These are phyloP conservation scores for Ichneumon xanthorius DNA, from an alignment of 2,888 invertebrate genomes.

Conservation along the genomic window DNA sequence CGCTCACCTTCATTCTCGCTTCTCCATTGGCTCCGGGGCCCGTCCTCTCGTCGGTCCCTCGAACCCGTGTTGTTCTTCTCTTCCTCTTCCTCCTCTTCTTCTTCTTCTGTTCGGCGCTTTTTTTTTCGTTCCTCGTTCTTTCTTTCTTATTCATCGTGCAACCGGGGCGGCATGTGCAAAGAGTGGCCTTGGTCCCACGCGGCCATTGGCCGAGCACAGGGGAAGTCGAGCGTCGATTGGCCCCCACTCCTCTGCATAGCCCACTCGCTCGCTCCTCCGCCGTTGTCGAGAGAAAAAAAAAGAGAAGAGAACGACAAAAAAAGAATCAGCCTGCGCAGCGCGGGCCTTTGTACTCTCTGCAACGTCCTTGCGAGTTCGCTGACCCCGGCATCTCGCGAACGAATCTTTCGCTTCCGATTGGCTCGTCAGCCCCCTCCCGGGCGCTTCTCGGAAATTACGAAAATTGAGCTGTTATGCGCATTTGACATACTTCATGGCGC, in stretches of 20 bases:
- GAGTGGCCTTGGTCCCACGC: slow-evolving; percentile 82
- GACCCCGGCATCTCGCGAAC: slow-evolving; percentile 74
- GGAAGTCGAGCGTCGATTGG: slow-evolving; percentile 75
- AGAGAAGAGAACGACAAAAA: slow-evolving; percentile 33
- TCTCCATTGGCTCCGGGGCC: slow-evolving; percentile 56
- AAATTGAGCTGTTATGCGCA: slow-evolving; percentile 62
- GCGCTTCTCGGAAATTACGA: slow-evolving; percentile 59
- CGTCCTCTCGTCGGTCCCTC: slow-evolving; percentile 45
- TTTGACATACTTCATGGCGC: slow-evolving; percentile 60
- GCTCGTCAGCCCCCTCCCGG: slow-evolving; percentile 63
- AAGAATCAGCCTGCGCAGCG: slow-evolving; percentile 61
- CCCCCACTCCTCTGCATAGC: slow-evolving; percentile 49
- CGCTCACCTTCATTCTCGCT: slow-evolving; percentile 43
- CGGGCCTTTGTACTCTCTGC: slow-evolving; percentile 72
- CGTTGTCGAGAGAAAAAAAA: slow-evolving; percentile 36
- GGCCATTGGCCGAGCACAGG: slow-evolving; percentile 81
- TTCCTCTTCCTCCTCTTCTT: slow-evolving; percentile 6
- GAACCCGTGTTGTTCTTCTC: slow-evolving; percentile 57
- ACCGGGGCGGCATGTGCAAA: slow-evolving; percentile 75
- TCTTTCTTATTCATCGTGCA: slow-evolving; percentile 61
- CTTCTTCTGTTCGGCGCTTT: slow-evolving; percentile 33
- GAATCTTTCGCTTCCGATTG: slow-evolving; percentile 73
- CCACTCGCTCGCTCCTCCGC: slow-evolving; percentile 24
- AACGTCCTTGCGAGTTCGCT: slow-evolving; percentile 83
- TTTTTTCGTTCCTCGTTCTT: slow-evolving; percentile 25